Conservation (phyloP, 2,888 invertebrate species). For the Myopa tessellatipennis region DNA sequence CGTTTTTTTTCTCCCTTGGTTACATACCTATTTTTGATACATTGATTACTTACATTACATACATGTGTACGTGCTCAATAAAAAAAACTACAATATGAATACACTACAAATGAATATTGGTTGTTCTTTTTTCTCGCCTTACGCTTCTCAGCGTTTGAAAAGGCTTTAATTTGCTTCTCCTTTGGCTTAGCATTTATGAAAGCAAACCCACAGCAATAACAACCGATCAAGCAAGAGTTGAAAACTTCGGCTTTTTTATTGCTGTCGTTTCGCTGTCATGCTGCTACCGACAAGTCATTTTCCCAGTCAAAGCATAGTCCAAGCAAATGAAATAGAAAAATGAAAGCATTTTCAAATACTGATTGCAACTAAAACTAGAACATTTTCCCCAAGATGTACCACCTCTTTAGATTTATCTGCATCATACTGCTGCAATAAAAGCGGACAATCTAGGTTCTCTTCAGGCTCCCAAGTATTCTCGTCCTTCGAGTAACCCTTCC, state of each 20-base stretch:
- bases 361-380: too few relatives aligned
- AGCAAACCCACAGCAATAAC: slow-evolving; percentile 14
- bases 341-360: slow-evolving; percentile 23
- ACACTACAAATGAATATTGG: too few relatives aligned
- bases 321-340: slow-evolving; percentile 19
- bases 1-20: too few relatives aligned
- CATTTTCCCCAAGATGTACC: slow-evolving; percentile 50
- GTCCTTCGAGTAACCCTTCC: slow-evolving; percentile 82
- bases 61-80: too few relatives aligned
- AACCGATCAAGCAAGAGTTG: not conserved
- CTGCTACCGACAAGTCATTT: not conserved
- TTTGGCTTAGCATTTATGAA: not conserved
- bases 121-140: too few relatives aligned
- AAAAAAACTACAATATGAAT: too few relatives aligned
- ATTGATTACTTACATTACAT: too few relatives aligned
- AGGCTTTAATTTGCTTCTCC: too few relatives aligned
- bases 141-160: too few relatives aligned
- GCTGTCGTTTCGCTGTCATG: not conserved
- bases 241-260: not conserved
- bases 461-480: slow-evolving; percentile 95
- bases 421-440: slow-evolving; percentile 82
- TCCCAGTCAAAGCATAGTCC: slow-evolving; percentile 10
- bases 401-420: slow-evolving; percentile 69
- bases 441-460: slow-evolving; percentile 87
- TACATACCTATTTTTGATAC: too few relatives aligned